Evolutionary conservation across 2,797 vertebrate genomes (phyloP).

Genomic region (Hirundo rustica): DNA sequence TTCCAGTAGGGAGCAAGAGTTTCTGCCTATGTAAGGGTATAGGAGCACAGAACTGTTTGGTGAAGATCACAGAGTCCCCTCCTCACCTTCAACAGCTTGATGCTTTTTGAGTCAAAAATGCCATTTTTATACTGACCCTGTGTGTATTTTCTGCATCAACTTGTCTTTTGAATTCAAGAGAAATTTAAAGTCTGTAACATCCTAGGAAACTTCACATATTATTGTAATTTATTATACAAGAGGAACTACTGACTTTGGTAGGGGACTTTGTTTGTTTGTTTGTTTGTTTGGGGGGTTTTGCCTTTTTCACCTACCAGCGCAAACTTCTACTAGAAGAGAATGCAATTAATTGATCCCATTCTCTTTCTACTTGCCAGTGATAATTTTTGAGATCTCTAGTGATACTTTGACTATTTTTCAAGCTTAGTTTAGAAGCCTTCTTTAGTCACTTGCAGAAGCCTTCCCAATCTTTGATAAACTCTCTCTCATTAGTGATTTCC

Average conservation of each 20-base stretch:
- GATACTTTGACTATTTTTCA: background rate
- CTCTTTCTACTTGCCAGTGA: background rate
- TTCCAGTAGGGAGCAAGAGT: background rate
- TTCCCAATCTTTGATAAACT: background rate
- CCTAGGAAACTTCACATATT: background rate
- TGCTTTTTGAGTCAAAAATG: background rate
- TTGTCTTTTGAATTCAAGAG: background rate
- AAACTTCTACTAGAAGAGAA: background rate
- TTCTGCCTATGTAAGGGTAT: background rate
- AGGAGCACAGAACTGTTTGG: background rate
- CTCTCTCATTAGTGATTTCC: background rate
- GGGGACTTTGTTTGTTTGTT: background rate
- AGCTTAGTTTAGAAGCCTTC: background rate
- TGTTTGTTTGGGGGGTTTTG: accelerated
- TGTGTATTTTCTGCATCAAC: background rate
- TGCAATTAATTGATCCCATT: accelerated
- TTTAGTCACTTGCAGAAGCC: background rate
- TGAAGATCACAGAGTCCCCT: background rate
- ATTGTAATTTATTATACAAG: background rate
- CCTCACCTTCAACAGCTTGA: background rate
- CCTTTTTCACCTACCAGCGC: background rate
- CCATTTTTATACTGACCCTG: background rate
- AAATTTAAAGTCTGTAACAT: background rate
- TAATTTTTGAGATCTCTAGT: background rate
- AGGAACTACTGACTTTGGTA: background rate